A percentile compares a stretch with the other conserved stretches of the same genome.
phyloP scores from a whole-genome alignment of 2,888 invertebrate genomes.

The Zonitis immaculata region DNA sequence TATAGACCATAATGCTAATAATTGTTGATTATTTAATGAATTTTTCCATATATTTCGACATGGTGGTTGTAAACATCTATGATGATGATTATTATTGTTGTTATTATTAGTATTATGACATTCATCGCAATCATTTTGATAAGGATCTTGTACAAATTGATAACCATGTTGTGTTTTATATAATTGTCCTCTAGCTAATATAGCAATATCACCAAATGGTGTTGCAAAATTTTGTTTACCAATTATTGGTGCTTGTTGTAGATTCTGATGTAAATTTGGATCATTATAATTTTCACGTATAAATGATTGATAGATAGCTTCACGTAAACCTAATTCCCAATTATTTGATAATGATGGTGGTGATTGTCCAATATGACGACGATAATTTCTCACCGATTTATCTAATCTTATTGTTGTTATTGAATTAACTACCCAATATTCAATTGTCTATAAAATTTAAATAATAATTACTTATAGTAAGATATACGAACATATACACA shows the following conservation, averaged over 20 bases:
- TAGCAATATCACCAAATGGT: conserved; percentile 60
- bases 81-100: background rate
- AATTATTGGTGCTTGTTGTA: conserved; percentile 37
- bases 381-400: conserved; percentile 25
- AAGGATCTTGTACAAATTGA: conserved; percentile 51
- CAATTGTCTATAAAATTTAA: conserved; percentile 26
- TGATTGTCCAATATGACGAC: conserved; percentile 20
- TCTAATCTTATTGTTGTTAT: conserved; percentile 27
- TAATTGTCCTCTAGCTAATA: conserved; percentile 61
- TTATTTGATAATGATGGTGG: conserved; percentile 29
- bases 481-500: no score
- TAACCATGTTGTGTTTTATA: conserved; percentile 52
- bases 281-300: conserved; percentile 55
- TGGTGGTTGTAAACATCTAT: conserved; percentile 2
- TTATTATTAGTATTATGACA: conserved; percentile 37
- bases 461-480: no score
- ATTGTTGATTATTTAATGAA: conserved; percentile 35
- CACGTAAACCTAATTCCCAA: conserved; percentile 66
- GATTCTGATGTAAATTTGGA: conserved; percentile 45
- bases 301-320: conserved; percentile 63
- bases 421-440: conserved; percentile 22
- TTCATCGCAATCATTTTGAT: conserved; percentile 50
- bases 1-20: conserved; percentile 65
- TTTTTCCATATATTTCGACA: conserved; percentile 11
- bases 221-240: conserved; percentile 46